Evolutionary conservation across 2,888 invertebrate species (phyloP).

Genomic region (Biston stratarius): DNA sequence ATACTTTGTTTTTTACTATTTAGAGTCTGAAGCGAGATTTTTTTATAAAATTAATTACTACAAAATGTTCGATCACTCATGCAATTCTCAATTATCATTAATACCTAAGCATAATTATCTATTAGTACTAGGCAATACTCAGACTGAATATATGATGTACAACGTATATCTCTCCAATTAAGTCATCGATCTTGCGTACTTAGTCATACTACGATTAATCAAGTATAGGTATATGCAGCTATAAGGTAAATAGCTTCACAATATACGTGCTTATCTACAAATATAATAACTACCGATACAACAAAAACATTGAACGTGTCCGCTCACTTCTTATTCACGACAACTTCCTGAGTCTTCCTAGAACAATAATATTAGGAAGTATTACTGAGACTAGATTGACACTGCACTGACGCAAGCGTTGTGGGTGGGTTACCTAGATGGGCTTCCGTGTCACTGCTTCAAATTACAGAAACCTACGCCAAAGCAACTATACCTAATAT

Average conservation of each 20-base stretch:
- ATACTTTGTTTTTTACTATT: too few relatives aligned
- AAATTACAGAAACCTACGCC: constrained; percentile 28
- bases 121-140: too few relatives aligned
- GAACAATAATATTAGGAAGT: constrained; percentile 60
- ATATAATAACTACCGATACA: background rate
- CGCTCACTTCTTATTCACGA: constrained; percentile 30
- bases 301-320: constrained; percentile 22
- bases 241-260: background rate
- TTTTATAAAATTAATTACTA: too few relatives aligned
- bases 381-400: constrained; percentile 52
- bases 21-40: too few relatives aligned
- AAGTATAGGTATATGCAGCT: background rate
- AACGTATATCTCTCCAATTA: background rate
- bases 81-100: background rate
- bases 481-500: too few relatives aligned
- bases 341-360: constrained; percentile 39
- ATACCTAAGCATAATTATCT: background rate
- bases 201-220: background rate
- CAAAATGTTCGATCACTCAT: too few relatives aligned
- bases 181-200: constrained; percentile 5
- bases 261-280: constrained; percentile 3
- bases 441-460: constrained; percentile 60
- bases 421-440: constrained; percentile 55
- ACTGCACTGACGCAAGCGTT: constrained; percentile 60
- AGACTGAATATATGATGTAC: background rate